Conservation (phyloP, 1,140 invertebrate genomes). For the Tenebrio molitor region DNA sequence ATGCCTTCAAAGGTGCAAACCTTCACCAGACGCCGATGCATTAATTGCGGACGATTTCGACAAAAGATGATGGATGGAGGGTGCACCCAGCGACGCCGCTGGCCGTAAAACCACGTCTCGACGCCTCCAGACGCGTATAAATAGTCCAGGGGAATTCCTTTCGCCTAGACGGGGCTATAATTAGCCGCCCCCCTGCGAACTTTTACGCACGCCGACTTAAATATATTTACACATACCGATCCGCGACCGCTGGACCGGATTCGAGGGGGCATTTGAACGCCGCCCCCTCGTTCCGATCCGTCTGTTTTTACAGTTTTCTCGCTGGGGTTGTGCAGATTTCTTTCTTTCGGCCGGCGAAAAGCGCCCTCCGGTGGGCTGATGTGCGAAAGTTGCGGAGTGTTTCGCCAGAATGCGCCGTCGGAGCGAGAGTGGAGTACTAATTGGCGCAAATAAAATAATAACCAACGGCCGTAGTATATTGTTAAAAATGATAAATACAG, state of each 20-base stretch:
- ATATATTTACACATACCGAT: slow-evolving; percentile 11
- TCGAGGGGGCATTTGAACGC: too few relatives aligned
- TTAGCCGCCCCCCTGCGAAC: slow-evolving; percentile 49
- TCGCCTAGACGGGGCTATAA: slow-evolving; percentile 45
- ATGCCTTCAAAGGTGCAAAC: slow-evolving; percentile 8
- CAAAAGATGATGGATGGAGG: slow-evolving; percentile 42
- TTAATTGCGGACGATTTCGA: slow-evolving; percentile 33
- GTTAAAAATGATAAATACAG: slow-evolving; percentile 28
- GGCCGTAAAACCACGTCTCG: slow-evolving; percentile 43
- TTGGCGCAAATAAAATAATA: too few relatives aligned
- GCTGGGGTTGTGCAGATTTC: too few relatives aligned
- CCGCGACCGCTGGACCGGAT: not conserved
- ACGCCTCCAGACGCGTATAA: slow-evolving; percentile 48
- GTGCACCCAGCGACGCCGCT: slow-evolving; percentile 14
- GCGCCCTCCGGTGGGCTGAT: too few relatives aligned
- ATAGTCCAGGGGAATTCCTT: slow-evolving; percentile 51
- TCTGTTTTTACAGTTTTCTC: too few relatives aligned
- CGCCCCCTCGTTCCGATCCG: too few relatives aligned
- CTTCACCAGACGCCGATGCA: slow-evolving; percentile 21
- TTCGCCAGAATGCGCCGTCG: too few relatives aligned
- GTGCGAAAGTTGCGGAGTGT: too few relatives aligned
- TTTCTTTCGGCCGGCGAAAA: too few relatives aligned
- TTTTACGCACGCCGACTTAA: slow-evolving; percentile 3
- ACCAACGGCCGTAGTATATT: not conserved
- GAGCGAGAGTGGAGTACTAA: too few relatives aligned